Evolutionary conservation across 2,113 vertebrate species (phyloP), one percentile per base, ranked within the genome.

Genomic region (Salvelinus fontinalis): DNA sequence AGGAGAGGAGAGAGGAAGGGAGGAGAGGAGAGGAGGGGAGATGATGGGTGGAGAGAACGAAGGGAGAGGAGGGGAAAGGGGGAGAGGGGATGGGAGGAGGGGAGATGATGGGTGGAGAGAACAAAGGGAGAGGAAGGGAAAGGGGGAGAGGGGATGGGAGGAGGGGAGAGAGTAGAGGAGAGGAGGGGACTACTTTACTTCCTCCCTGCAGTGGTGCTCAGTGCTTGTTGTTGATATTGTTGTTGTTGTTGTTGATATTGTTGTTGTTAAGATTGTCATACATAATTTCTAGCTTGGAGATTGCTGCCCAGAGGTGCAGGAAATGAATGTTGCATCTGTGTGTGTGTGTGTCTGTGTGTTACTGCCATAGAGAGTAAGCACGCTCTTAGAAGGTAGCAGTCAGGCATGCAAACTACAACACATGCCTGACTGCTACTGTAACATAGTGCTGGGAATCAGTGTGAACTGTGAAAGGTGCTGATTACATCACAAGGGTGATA

Each of bases 211-310:
- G 80, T 67, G 24, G 68, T 44, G 39, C 39, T 44, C 39, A 44
- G 39, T 44, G 39, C 39, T 12, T 44, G 9, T 11, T 44, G 39
- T 44, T 44, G 39, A 44, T 44, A 9, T 11, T 44, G 39, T 2
- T 11, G 39, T 44, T 44, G 39, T 11, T 39, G 34, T 2, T 44
- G 7, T 39, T 39, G 34, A 2, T 39, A 6, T 39, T 39, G 8
- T 2, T 57, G 51, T 18, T 44, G 71, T 74, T 85, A 80, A 74
- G 70, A 68, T 72, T 86, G 82, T 73, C 77, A 77, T 24, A 26
- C 26, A 73, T 59, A 44, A 7, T 77, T 78, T 71, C 24, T 51
- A 57, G 59, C 75, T 65, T 77, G 70, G 64, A 70, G 76, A 71
- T 64, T 69, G 76, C 78, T 67, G 51, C 73, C 20, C 62, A 51